Conservation (phyloP, 1,140 invertebrate species). For the Schlechtendalia chinensis region DNA sequence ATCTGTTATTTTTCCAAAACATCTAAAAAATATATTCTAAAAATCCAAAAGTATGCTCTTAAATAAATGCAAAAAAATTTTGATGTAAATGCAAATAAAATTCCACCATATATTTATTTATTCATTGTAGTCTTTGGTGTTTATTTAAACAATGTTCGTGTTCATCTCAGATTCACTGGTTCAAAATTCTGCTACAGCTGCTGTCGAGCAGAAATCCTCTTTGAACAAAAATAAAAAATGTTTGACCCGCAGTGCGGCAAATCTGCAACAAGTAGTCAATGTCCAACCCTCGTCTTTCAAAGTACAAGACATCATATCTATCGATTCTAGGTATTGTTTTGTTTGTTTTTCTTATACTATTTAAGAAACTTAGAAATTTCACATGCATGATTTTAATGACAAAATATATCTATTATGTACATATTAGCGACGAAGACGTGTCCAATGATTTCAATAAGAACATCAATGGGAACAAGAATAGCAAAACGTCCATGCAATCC, state of each 20-base stretch:
- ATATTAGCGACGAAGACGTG: constrained; percentile 30
- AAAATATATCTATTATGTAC: background rate
- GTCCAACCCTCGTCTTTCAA: background rate
- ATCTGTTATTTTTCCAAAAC: no score
- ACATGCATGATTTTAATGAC: no score
- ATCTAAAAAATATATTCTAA: no score
- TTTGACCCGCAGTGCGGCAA: no score
- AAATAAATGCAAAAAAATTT: no score
- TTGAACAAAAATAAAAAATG: background rate
- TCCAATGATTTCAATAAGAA: constrained; percentile 6
- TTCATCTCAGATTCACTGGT: constrained; percentile 6
- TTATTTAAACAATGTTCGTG: no score
- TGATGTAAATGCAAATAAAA: no score
- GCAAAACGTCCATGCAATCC: constrained; percentile 18
- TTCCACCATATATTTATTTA: no score
- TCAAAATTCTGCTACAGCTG: background rate
- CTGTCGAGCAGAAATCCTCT: background rate
- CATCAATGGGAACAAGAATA: constrained; percentile 32
- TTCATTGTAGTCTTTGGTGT: background rate
- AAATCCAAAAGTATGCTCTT: no score
- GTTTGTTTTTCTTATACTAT: background rate
- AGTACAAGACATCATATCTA: constrained; percentile 36
- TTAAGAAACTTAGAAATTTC: no score
- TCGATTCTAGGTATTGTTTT: constrained; percentile 34
- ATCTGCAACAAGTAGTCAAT: background rate